These are phyloP conservation scores for Clavelina lepadiformis DNA, from an alignment of 23 tunicate species.

Conservation along the genomic window DNA sequence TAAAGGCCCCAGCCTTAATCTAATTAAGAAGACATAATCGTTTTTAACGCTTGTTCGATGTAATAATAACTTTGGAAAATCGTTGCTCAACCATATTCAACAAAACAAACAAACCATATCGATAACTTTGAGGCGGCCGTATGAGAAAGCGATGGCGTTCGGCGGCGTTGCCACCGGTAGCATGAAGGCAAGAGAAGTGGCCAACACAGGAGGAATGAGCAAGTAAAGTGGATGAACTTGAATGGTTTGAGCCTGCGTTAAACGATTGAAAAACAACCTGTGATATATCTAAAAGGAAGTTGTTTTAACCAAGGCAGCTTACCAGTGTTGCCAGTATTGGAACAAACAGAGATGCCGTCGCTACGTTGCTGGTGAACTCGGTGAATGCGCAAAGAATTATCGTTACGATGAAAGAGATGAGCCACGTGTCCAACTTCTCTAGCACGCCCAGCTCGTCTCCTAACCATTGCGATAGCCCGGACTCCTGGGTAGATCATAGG, in stretches of 20 bases:
- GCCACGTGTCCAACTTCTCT: slow-evolving; percentile 44
- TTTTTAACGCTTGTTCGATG: too few species aligned
- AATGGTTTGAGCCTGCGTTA: slow-evolving; percentile 38
- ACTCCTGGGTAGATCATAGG: too few species aligned
- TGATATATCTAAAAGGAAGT: too few species aligned
- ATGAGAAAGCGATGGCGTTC: slow-evolving; percentile 89
- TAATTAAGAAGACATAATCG: too few species aligned
- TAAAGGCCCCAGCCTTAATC: slow-evolving; percentile 47
- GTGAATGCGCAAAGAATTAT: slow-evolving; percentile 37
- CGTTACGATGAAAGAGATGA: slow-evolving; percentile 40
- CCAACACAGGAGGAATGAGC: slow-evolving; percentile 54
- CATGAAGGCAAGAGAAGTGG: slow-evolving; percentile 82
- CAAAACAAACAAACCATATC: slow-evolving; percentile 64
- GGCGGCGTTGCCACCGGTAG: slow-evolving; percentile 93
- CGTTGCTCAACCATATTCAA: too few species aligned
- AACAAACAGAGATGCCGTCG: slow-evolving; percentile 51
- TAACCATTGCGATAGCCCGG: slow-evolving; percentile 54
- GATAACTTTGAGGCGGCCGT: slow-evolving; percentile 48
- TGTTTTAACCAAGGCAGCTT: too few species aligned
- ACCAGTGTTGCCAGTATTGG: slow-evolving; percentile 59
- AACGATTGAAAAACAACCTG: too few species aligned
- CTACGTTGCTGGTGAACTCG: slow-evolving; percentile 59
- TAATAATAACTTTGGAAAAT: too few species aligned
- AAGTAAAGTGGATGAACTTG: slow-evolving; percentile 68
- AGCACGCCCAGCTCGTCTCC: slow-evolving; percentile 43